Conservation (phyloP, 2,113 vertebrate species). For the Phyllostomus hastatus region DNA sequence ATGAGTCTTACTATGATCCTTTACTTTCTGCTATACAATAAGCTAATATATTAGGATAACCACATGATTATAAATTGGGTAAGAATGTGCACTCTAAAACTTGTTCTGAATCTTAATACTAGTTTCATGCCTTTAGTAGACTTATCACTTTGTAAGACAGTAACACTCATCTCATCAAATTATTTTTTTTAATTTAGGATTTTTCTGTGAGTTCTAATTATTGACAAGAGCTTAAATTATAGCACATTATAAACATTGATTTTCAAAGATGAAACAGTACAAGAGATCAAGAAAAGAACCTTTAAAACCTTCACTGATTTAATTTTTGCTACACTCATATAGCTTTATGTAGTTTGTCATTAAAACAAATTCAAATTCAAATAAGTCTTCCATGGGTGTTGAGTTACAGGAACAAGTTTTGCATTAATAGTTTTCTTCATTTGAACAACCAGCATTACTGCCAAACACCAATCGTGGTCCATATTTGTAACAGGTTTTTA, state of each 20-base stretch:
- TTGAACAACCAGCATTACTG: slow-evolving; percentile 90
- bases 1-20: neutral
- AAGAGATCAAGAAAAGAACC: slow-evolving; percentile 45
- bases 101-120: neutral
- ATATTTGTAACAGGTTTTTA: slow-evolving; percentile 87
- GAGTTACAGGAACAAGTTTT: slow-evolving; percentile 55
- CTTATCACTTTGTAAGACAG: neutral
- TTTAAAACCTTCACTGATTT: slow-evolving; percentile 48
- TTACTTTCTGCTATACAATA: slow-evolving; percentile 32
- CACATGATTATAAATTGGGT: slow-evolving; percentile 18
- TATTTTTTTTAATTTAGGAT: neutral
- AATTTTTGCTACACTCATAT: slow-evolving; percentile 49
- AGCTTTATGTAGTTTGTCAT: slow-evolving; percentile 42
- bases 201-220: slow-evolving; percentile 41
- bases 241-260: slow-evolving; percentile 28
- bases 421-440: slow-evolving; percentile 77
- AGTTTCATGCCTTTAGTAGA: neutral
- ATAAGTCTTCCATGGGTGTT: slow-evolving; percentile 51
- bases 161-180: slow-evolving; percentile 27
- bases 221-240: slow-evolving; percentile 13
- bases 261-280: slow-evolving; percentile 50
- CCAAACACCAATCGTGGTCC: slow-evolving; percentile 84
- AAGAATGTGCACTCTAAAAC: neutral
- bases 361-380: slow-evolving; percentile 43
- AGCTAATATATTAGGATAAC: neutral